Conservation (phyloP, 2,113 vertebrate species). For the Microcebus lehilahytsara region DNA sequence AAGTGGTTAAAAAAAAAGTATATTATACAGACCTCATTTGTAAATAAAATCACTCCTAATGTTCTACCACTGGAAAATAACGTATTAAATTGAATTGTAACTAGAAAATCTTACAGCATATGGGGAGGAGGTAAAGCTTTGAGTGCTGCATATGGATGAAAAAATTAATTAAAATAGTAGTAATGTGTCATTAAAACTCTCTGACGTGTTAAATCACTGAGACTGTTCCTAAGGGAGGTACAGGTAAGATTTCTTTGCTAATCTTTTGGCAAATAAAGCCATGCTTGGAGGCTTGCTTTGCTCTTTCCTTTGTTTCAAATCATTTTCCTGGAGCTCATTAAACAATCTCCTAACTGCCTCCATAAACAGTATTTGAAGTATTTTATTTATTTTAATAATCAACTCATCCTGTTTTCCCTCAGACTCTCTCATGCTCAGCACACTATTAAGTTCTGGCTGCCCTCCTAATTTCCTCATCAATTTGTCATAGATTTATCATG, state of each 20-base stretch:
- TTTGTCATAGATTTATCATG: slow-evolving; percentile 44
- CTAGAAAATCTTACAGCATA: slow-evolving; percentile 52
- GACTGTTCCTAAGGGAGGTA: background rate
- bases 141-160: slow-evolving; percentile 54
- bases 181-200: slow-evolving; percentile 62
- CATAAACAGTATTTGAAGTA: slow-evolving; percentile 36
- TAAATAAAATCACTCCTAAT: background rate
- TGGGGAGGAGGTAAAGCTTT: slow-evolving; percentile 59
- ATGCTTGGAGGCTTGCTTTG: background rate
- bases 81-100: slow-evolving; percentile 52
- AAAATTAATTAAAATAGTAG: slow-evolving; percentile 70
- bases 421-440: background rate
- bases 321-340: slow-evolving; percentile 41
- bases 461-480: slow-evolving; percentile 13
- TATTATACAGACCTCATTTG: background rate
- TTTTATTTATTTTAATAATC: slow-evolving; percentile 58
- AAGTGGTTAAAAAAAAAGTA: background rate
- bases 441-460: slow-evolving; percentile 11
- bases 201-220: slow-evolving; percentile 50
- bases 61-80: slow-evolving; percentile 16
- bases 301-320: background rate
- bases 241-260: slow-evolving; percentile 40
- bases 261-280: background rate
- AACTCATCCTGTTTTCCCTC: background rate
- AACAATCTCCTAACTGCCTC: background rate